phyloP scores from a whole-genome alignment of 2,113 vertebrate species.

The Butorides virescens region DNA sequence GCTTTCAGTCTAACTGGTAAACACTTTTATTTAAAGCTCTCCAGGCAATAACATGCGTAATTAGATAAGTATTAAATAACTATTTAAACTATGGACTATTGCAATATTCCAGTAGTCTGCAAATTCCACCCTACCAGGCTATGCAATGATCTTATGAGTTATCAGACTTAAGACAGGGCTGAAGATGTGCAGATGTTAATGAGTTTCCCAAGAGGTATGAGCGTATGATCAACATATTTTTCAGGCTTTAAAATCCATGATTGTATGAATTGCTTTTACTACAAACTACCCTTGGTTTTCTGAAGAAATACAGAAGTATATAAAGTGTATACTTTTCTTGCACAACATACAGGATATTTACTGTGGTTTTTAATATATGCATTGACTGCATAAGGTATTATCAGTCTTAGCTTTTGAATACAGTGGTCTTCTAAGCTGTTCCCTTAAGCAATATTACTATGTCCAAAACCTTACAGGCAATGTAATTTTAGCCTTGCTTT shows the following conservation, averaged over 20 bases:
- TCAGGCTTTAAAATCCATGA: neutral
- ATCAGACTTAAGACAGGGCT: neutral
- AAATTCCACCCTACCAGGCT: neutral
- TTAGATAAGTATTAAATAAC: neutral
- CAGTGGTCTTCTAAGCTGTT: neutral
- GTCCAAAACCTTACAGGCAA: neutral
- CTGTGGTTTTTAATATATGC: neutral
- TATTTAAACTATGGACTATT: neutral
- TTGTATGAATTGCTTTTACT: neutral
- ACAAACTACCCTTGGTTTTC: neutral
- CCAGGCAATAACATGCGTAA: neutral
- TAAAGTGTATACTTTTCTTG: neutral
- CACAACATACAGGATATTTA: neutral
- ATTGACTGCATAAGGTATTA: neutral
- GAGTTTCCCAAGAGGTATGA: neutral
- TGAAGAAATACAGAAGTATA: neutral
- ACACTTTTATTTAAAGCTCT: neutral
- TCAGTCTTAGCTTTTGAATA: neutral
- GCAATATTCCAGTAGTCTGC: neutral
- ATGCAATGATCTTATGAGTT: neutral
- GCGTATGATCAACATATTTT: neutral
- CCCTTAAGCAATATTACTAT: neutral
- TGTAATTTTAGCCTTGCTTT: constrained; percentile 30
- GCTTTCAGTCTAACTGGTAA: neutral
- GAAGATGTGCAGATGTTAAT: neutral